These are phyloP conservation scores for Dicrostonyx torquatus DNA, from an alignment of 2,797 vertebrate species.

Conservation along the genomic window DNA sequence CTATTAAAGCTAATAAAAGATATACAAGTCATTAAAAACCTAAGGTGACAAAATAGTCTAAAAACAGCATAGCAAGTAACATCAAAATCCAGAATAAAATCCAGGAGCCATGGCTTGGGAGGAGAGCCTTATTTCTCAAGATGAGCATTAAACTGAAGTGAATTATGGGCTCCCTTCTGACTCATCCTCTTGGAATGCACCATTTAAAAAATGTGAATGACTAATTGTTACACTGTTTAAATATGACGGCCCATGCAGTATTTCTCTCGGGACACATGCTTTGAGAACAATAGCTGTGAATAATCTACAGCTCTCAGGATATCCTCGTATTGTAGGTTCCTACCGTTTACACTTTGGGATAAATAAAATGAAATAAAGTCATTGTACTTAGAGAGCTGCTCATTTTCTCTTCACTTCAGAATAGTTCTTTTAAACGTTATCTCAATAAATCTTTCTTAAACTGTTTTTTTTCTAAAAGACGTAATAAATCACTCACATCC, in stretches of 20 bases:
- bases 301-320: constrained; percentile 67
- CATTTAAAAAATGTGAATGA: constrained; percentile 57
- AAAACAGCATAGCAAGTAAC: constrained; percentile 1
- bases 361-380: constrained; percentile 50
- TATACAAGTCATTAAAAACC: constrained; percentile 10
- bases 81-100: background rate
- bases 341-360: background rate
- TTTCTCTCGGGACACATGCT: constrained; percentile 59
- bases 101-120: background rate
- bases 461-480: background rate
- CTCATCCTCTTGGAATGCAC: constrained; percentile 52
- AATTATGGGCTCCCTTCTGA: constrained; percentile 34
- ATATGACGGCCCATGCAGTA: constrained; percentile 21
- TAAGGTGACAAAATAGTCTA: background rate
- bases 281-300: constrained; percentile 69
- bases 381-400: background rate
- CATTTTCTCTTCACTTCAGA: background rate
- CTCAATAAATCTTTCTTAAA: constrained; percentile 22
- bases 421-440: background rate
- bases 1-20: constrained; percentile 1
- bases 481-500: background rate
- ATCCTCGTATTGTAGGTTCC: constrained; percentile 49
- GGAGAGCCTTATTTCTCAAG: background rate
- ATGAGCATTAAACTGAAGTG: constrained; percentile 27
- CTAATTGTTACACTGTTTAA: constrained; percentile 66